A percentile compares a stretch with the other conserved stretches of the same genome.
These are phyloP conservation scores for Myopa tessellatipennis DNA, from an alignment of 2,888 invertebrate genomes.

Conservation along the genomic window DNA sequence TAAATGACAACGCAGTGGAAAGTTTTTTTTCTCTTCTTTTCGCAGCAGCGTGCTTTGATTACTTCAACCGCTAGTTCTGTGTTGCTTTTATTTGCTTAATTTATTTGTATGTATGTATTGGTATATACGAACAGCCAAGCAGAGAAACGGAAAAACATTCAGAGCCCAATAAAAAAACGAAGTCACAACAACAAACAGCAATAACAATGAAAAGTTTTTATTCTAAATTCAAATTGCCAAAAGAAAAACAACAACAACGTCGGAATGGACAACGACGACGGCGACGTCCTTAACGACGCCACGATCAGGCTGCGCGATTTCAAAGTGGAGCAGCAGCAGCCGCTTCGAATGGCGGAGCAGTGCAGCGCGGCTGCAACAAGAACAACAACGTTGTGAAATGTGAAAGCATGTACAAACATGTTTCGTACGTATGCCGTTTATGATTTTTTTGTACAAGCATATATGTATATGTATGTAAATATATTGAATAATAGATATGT, in stretches of 20 bases:
- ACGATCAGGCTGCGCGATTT: neutral
- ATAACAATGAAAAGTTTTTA: constrained; percentile 36
- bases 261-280: constrained; percentile 41
- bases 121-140: neutral
- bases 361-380: neutral
- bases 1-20: constrained; percentile 47
- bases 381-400: constrained; percentile 4
- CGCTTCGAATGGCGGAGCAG: too few species aligned
- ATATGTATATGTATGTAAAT: constrained; percentile 8
- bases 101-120: constrained; percentile 6
- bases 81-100: constrained; percentile 28
- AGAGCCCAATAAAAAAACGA: neutral
- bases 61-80: neutral
- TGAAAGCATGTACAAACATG: neutral
- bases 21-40: constrained; percentile 27
- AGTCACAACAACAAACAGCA: constrained; percentile 42
- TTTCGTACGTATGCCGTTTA: constrained; percentile 20
- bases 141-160: neutral
- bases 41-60: neutral
- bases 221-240: constrained; percentile 14
- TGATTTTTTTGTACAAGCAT: neutral
- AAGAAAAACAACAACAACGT: constrained; percentile 44
- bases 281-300: constrained; percentile 19
- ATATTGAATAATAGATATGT: neutral
- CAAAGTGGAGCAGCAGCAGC: constrained; percentile 24